phyloP scores from a whole-genome alignment of 64 coral and sea anemone genomes.

The Actinia equina region DNA sequence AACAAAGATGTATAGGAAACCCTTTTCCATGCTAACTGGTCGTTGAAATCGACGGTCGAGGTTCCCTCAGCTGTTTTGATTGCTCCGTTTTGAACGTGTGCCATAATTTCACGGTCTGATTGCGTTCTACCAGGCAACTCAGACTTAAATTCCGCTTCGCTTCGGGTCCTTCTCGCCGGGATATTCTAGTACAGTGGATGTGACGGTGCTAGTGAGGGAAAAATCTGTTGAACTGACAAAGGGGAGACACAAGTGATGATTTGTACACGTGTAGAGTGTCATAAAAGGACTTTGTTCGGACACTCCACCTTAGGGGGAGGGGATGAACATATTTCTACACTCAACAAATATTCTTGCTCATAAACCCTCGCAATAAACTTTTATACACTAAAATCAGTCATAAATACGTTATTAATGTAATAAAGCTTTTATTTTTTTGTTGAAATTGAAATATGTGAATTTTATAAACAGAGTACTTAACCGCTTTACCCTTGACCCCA shows the following conservation, averaged over 20 bases:
- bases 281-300: not conserved
- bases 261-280: conserved; percentile 10
- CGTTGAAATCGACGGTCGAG: conserved; percentile 24
- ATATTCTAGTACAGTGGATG: not conserved
- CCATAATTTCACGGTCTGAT: conserved; percentile 5
- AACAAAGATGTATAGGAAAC: conserved; percentile 82
- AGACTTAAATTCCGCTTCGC: not conserved
- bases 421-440: not conserved
- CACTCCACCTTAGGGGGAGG: not conserved
- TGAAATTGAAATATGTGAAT: not conserved
- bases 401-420: not conserved
- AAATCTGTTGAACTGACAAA: not conserved
- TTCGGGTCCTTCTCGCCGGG: not conserved
- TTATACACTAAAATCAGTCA: not conserved
- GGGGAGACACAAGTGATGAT: not conserved
- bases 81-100: conserved; percentile 12
- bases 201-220: not conserved
- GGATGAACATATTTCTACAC: not conserved
- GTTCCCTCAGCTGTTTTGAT: not conserved
- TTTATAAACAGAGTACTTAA: not conserved
- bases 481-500: not conserved
- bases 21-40: conserved; percentile 86
- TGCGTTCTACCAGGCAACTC: not conserved
- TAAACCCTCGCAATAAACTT: not conserved
- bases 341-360: not conserved